Evolutionary conservation across 2,797 vertebrate genomes (phyloP).

Genomic region (Pipistrellus pipistrellus): DNA sequence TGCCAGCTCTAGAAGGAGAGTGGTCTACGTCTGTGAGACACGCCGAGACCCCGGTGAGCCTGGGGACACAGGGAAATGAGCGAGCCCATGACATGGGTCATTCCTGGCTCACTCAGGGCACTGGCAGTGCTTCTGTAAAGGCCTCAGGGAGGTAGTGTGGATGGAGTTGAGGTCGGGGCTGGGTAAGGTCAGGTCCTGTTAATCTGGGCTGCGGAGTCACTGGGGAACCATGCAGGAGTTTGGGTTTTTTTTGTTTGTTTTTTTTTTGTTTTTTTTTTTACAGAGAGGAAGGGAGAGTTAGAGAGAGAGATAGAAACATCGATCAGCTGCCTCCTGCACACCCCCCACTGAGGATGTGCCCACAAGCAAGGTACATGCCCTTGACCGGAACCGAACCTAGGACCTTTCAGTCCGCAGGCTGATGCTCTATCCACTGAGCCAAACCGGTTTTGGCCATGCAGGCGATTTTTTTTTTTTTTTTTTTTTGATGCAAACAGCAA

Average conservation of each 20-base stretch:
- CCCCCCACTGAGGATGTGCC: too few species aligned
- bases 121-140: neutral
- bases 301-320: too few species aligned
- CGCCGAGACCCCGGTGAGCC: neutral
- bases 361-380: too few species aligned
- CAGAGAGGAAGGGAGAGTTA: too few species aligned
- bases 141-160: neutral
- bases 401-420: too few species aligned
- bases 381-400: too few species aligned
- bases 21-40: neutral
- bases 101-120: accelerated
- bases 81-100: neutral
- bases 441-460: too few species aligned
- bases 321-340: too few species aligned
- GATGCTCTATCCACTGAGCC: too few species aligned
- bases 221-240: neutral
- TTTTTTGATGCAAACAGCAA: too few species aligned
- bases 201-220: neutral
- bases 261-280: neutral
- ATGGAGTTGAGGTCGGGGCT: neutral
- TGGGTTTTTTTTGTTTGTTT: neutral
- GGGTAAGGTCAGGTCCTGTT: neutral
- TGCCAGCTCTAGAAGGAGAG: neutral
- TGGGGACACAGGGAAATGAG: neutral
- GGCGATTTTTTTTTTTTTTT: too few species aligned